Base-by-base conservation (phyloP, 2,888 invertebrate species). In the Nomada hirtipes region DNA sequence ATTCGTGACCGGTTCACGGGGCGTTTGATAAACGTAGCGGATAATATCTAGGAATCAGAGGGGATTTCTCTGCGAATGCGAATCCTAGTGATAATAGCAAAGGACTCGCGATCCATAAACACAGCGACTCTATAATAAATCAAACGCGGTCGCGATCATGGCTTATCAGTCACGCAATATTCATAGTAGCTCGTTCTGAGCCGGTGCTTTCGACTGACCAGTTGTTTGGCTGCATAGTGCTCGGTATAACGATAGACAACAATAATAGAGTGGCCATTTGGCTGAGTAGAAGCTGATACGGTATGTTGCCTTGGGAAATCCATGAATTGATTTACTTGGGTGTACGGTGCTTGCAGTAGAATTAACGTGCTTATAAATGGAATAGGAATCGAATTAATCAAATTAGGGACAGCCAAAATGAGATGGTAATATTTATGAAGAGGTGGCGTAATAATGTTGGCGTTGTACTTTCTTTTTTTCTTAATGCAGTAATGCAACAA, bases 91-190 rank as follows among this genome's bases (percentile, higher is more conserved):
- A 76, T 87, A 87, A 82, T 84, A 76, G 80, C 64, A 72, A 77
- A 79, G 77, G 71, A 82, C 64, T 79, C 61, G 73, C 81, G 81
- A 86, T 84, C 76, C 80, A 78, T 83, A 84, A 88, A 76, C 82
- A 77, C 44, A 23, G 1, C 72, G 76, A 55, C 20, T 61, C 68
- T 57, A 82, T 74, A 82, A 89, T 89, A 89, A 89, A 89, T 89
- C 88, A 88, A 74, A 74, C 52, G 74, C 70, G 77, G 84, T 77
- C 75, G 79, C 81, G 63, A 81, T 75, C 84, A 79, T 74, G 82
- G 85, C 86, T 89, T 89, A 89, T 89, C 89, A 84, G 89, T 89
- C 89, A 89, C 86, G 87, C 85, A 72, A 84, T 86, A 88, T 88
- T 86, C 87, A 84, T 88, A 84, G 76, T 29, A 64, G 79, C 65